Evolutionary conservation across 2,888 invertebrate species (phyloP).

Genomic region (Aleiodes alternator): DNA sequence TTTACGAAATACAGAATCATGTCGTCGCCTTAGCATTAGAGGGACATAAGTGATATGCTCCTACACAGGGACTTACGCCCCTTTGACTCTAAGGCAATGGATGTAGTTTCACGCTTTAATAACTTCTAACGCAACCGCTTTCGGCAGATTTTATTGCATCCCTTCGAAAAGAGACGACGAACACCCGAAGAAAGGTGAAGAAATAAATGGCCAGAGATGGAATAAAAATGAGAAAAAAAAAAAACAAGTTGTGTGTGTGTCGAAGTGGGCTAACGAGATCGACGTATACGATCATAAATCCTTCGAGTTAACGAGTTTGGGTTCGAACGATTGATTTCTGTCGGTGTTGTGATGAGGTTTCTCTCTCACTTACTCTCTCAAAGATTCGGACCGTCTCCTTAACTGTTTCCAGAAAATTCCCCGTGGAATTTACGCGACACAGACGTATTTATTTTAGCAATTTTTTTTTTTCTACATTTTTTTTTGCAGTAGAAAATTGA

Average conservation of each 20-base stretch:
- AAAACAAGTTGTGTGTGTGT: not conserved
- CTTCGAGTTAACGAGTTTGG: constrained; percentile 52
- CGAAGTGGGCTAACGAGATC: constrained; percentile 40
- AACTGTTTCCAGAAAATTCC: not conserved
- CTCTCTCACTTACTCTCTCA: not conserved
- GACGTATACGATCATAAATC: constrained; percentile 47
- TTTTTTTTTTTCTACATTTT: constrained; percentile 2
- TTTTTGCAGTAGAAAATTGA: constrained; percentile 19
- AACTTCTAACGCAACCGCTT: constrained; percentile 14
- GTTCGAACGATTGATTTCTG: constrained; percentile 46
- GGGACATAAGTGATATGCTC: too few relatives aligned
- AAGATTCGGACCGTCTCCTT: constrained; percentile 6
- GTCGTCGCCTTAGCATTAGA: not conserved
- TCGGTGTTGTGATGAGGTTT: constrained; percentile 11
- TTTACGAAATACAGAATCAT: not conserved
- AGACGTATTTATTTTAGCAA: not conserved
- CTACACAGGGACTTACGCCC: too few relatives aligned
- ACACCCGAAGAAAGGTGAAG: not conserved
- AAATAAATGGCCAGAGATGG: not conserved
- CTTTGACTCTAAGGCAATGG: too few relatives aligned
- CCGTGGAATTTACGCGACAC: constrained; percentile 22
- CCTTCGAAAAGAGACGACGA: too few relatives aligned
- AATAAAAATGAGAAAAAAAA: not conserved
- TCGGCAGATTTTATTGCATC: constrained; percentile 12
- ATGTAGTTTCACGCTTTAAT: constrained; percentile 5